These are phyloP conservation scores for Lasioglossum calceatum DNA, from an alignment of 2,888 invertebrate genomes.

Conservation along the genomic window DNA sequence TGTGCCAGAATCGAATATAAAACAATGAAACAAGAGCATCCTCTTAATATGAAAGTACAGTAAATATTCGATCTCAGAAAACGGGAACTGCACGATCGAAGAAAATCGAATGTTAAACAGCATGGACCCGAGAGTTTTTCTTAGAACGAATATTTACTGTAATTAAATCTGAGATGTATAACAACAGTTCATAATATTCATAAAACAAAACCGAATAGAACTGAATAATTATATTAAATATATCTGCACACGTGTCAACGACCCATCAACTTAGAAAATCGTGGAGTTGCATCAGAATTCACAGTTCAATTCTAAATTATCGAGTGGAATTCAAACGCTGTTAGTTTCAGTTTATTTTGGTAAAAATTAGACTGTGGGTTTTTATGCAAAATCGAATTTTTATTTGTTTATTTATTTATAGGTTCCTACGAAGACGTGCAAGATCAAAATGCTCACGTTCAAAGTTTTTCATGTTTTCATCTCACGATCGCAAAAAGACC, in stretches of 20 bases:
- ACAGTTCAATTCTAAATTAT: background rate
- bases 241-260: background rate
- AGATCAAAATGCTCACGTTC: background rate
- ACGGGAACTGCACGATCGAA: no score
- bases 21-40: background rate
- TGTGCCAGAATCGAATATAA: background rate
- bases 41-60: background rate
- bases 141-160: no score
- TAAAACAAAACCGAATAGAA: background rate
- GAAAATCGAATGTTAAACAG: no score
- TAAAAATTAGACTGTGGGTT: background rate
- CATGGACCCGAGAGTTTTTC: no score
- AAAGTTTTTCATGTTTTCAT: background rate
- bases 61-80: no score
- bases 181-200: background rate
- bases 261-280: background rate
- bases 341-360: background rate
- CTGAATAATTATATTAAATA: background rate
- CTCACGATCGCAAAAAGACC: background rate
- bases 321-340: background rate
- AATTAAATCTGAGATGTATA: background rate
- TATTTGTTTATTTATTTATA: no score
- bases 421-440: no score
- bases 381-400: no score
- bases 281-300: background rate